Conservation (phyloP, 2,113 vertebrate genomes). For the Callipepla squamata region DNA sequence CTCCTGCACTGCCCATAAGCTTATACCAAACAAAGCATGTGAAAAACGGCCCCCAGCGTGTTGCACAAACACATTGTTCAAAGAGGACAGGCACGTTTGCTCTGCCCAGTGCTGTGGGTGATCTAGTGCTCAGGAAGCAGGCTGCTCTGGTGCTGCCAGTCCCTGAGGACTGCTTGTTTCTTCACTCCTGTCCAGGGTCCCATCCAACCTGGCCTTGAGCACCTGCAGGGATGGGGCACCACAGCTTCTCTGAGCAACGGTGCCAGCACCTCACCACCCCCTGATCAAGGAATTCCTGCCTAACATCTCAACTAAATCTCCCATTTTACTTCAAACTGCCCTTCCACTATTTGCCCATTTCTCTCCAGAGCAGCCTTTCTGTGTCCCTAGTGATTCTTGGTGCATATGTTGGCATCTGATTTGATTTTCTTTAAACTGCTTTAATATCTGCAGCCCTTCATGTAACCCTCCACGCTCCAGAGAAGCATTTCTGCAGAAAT, state of each 20-base stretch:
- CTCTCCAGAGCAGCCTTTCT: background rate
- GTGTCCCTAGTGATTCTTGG: background rate
- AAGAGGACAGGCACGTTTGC: background rate
- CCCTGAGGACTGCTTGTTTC: background rate
- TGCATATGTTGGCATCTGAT: background rate
- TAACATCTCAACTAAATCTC: too few species aligned
- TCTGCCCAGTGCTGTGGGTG: background rate
- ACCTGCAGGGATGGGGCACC: background rate
- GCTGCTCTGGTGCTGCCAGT: background rate
- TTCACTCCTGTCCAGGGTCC: background rate
- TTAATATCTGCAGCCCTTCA: accelerated
- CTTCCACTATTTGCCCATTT: background rate
- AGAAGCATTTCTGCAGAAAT: background rate
- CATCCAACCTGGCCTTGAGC: background rate
- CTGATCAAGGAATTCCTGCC: background rate
- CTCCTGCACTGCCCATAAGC: background rate
- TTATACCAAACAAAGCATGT: background rate
- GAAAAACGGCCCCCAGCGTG: background rate
- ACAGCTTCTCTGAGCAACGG: background rate
- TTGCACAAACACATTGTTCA: background rate
- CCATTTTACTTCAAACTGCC: too few species aligned
- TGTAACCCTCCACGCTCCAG: background rate
- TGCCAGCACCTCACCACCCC: background rate
- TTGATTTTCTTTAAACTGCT: background rate
- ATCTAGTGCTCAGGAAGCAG: background rate